phyloP scores from a whole-genome alignment of 1,140 invertebrate genomes.

The Leptinotarsa texana region DNA sequence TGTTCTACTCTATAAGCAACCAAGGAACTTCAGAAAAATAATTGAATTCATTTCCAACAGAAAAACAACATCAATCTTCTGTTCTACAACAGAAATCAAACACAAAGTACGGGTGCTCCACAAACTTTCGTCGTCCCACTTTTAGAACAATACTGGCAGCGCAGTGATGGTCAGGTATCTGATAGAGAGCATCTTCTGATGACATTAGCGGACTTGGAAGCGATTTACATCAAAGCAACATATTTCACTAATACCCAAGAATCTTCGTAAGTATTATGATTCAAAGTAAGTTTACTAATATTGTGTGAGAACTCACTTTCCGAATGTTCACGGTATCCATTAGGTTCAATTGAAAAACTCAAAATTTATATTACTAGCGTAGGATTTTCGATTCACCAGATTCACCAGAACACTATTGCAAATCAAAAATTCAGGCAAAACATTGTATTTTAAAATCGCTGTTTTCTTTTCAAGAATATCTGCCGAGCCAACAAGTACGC shows the following conservation, averaged over 20 bases:
- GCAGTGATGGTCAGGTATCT: conserved; percentile 77
- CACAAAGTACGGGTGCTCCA: conserved; percentile 62
- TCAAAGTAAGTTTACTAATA: no score
- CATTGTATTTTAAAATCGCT: no score
- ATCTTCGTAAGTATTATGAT: conserved; percentile 65
- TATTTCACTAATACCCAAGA: conserved; percentile 81
- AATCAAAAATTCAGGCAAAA: no score
- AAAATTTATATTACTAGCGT: no score
- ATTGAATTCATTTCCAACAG: conserved; percentile 55
- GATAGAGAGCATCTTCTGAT: conserved; percentile 89
- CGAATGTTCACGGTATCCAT: no score
- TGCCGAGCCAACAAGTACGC: no score
- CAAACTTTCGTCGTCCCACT: conserved; percentile 73
- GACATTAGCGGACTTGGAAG: conserved; percentile 86
- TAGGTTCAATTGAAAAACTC: no score
- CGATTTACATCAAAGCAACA: conserved; percentile 90
- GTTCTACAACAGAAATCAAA: conserved; percentile 65
- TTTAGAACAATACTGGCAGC: conserved; percentile 80
- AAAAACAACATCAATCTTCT: conserved; percentile 77
- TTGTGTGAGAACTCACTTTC: no score
- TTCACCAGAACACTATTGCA: no score
- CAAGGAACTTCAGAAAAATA: background rate
- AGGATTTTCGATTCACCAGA: no score
- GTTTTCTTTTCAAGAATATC: no score
- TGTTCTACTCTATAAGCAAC: conserved; percentile 21